Base-by-base conservation (phyloP, 2,888 invertebrate species). In the Temnothorax unifasciatus region DNA sequence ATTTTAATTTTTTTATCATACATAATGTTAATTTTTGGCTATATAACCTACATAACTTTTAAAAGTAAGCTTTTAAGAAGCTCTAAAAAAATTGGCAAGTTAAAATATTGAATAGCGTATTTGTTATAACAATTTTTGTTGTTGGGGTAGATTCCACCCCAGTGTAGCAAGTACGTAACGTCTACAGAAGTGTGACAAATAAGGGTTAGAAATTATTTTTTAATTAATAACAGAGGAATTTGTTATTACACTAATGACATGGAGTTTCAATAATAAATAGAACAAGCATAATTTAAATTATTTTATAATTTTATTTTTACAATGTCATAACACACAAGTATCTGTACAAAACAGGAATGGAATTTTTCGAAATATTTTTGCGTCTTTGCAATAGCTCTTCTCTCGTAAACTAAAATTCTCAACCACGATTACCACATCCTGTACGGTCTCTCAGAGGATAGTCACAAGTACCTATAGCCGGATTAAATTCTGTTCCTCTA, bases 401-500 rank as follows among this genome's bases (percentile, higher is more conserved):
- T 5, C 34, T 34, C 34, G 18, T 52, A 18, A 54, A 71, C 21
- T 11, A 41, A 71, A 71, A 2, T 41, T 59, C 38, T 82, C 59
- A 86, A 61, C 84, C 87, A n/a, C 91, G 89, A 83, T 89, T 91
- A 2, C 6, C 25, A 50, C 93, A 93, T 5, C 57, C 77, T 5
- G 63, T 3, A 0, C 92, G 91, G 44, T 90, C 90, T 29, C 18
- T 41, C 21, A 93, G 76, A 5, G 93, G 93, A 81, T 92, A 93
- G 69, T 93, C 92, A 73, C 93, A 93, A 3, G 91, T 90, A 6
- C 50, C 38, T 52, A 92, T 88, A 5, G 68, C 68, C 9, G 92
- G 92, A 83, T 93, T 93, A 59, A 93, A 93, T 79, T 93, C 93
- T 0, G 93, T 93, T 66, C 93, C 93, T 6, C 69, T 29, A 3